phyloP scores from a whole-genome alignment of 2,888 invertebrate species.

The Chydorus sphaericus region DNA sequence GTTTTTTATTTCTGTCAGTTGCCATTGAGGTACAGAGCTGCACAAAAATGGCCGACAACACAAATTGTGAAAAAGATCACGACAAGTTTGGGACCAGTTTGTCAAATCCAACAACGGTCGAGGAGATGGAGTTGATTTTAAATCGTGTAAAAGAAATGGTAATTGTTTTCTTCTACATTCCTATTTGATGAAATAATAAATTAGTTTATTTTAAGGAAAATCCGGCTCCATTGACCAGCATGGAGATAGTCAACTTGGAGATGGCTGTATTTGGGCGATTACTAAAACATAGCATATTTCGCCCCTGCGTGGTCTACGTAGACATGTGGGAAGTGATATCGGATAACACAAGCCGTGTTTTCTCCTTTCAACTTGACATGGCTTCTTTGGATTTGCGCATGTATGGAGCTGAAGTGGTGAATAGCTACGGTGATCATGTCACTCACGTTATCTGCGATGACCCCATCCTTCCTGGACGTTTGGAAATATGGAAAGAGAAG shows the following conservation, averaged over 20 bases:
- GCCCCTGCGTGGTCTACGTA: slow-evolving; percentile 28
- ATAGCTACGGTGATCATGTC: not conserved
- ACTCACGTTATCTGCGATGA: slow-evolving; percentile 9
- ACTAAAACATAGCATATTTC: slow-evolving; percentile 30
- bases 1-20: too few species aligned
- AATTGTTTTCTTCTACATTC: too few species aligned
- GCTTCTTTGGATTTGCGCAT: slow-evolving; percentile 8
- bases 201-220: too few species aligned
- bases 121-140: too few species aligned
- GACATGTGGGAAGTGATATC: slow-evolving; percentile 21
- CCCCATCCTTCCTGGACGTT: not conserved
- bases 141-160: too few species aligned
- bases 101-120: too few species aligned
- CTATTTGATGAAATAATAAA: too few species aligned
- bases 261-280: slow-evolving; percentile 31
- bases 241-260: slow-evolving; percentile 39
- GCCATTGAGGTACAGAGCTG: too few species aligned
- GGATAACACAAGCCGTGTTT: not conserved
- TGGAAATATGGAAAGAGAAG: slow-evolving; percentile 22
- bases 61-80: too few species aligned
- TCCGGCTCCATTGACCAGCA: slow-evolving; percentile 29
- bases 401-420: slow-evolving; percentile 9
- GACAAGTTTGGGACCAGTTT: too few species aligned
- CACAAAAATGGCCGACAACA: too few species aligned
- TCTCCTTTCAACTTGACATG: slow-evolving; percentile 16